Base-by-base conservation (phyloP, 2,797 vertebrate genomes). In the Chloroceryle amazona region DNA sequence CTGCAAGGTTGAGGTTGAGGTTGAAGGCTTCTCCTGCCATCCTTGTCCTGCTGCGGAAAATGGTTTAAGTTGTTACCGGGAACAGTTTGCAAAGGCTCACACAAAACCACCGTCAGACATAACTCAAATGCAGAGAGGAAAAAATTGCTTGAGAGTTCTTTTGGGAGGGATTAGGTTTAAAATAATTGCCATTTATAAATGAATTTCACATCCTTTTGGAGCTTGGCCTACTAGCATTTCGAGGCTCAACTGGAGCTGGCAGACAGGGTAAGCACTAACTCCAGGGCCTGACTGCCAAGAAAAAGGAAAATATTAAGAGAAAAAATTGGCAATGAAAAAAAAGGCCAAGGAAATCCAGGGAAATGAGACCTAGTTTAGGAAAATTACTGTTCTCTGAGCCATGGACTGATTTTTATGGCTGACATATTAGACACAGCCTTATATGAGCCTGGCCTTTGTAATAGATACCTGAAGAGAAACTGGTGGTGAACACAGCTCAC, bases 131-230 rank as follows among this genome's bases (percentile, higher is more conserved):
- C 33, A 72, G 90, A 89, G 83, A 92, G 89, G 92, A 89, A 97
- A 95, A 93, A 94, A 89, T 89, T 82, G 81, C 93, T 92, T 0
- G 9, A 93, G 81, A 92, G 80, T 91, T 83, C 93, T 97, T 96
- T 91, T 80, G 90, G 83, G 95, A 84, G 70, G 84, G 81, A 93
- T 94, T 96, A 91, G 35, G 39, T 86, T 96, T 93, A 84, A 94
- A 89, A 94, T 91, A 97, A 95, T 95, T 91, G 82, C 89, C 94
- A 97, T 86, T 93, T 89, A 73, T 86, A 93, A 96, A 93, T 97
- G 89, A 96, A 96, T 94, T 93, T 95, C 95, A 96, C 94, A 97
- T 96, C 92, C 74, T 97, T 89, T 94, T 96, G 94, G 96, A 97
- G 87, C 66, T 73, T 94, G 94, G 85, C 95, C 91, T 87, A 90